Evolutionary conservation across 2,888 invertebrate species (phyloP), one percentile per base, ranked within the genome.

Genomic region (Branchellion lobata): DNA sequence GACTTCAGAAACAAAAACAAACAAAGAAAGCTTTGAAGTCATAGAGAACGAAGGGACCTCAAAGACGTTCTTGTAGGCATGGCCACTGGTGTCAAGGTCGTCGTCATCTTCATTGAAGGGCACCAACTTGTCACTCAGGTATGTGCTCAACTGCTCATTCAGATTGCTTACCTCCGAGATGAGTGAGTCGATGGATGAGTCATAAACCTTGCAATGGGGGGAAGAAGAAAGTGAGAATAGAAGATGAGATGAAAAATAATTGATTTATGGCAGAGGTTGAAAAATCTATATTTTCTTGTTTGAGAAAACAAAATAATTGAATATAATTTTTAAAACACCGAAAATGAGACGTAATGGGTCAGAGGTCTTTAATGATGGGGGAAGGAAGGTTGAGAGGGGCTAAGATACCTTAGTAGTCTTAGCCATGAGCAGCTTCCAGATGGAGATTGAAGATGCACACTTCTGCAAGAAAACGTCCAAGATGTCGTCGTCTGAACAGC

Each of bases 401-500:
- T 5, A 40, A 57, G 5, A n/a, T 5, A 57, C 61, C 33, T 77
- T 77, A 14, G 77, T 21, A 33, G n/a, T 77, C 36, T 77, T 77
- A 21, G 53, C n/a, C 33, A 53, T 53, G 31, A 77, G 40, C 0
- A 77, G 21, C 18, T 77, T 61, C 77, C 77, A 77, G 24, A 77
- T 31, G 65, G 77, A 77, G 27, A 77, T 53, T 1, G 77, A 57
- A 27, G 61, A 77, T 3, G 77, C 29, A 34, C 77, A 77, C 27
- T 57, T 27, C 31, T 27, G 65, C 11, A 77, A 5, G 40, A 77
- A 77, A n/a, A 77, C 34, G n/a, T 77, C 77, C 65, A 77, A 65
- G 27, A 77, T 77, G 40, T 77, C 77, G n/a, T 77, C 77, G 29
- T 77, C 77, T 0, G 77, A 29, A 24, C 77, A 77, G 24, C 27